phyloP scores from a whole-genome alignment of 2,888 invertebrate species.

The Meliscaeva auricollis region DNA sequence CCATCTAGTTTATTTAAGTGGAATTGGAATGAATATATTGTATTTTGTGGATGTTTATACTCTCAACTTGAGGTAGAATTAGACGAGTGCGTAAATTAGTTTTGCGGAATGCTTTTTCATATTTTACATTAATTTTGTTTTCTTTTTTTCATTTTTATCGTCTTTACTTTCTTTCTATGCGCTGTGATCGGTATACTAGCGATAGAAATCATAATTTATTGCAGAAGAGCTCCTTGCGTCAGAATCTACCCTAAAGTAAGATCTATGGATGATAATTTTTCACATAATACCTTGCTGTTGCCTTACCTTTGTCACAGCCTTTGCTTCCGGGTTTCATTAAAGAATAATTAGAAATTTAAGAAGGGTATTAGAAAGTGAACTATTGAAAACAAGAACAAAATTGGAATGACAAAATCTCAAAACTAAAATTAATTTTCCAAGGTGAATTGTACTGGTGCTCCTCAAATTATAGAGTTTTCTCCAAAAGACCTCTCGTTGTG shows the following conservation, averaged over 20 bases:
- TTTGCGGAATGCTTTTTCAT: constrained; percentile 49
- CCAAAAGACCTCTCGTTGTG: no score
- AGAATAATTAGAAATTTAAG: no score
- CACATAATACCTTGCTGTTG: constrained; percentile 4
- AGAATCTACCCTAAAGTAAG: constrained; percentile 16
- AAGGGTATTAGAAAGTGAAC: no score
- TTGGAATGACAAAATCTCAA: no score
- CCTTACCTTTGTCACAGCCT: no score
- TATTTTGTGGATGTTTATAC: constrained; percentile 5
- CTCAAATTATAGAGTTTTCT: no score
- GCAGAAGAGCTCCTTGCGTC: constrained; percentile 76
- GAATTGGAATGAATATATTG: neutral
- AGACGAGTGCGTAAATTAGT: constrained; percentile 58
- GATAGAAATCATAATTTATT: constrained; percentile 84
- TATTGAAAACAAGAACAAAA: no score
- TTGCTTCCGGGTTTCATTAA: no score
- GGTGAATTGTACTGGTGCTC: no score
- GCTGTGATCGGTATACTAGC: constrained; percentile 49
- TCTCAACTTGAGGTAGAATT: constrained; percentile 1
- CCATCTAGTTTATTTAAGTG: constrained; percentile 5
- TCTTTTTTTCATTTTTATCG: constrained; percentile 77
- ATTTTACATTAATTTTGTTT: constrained; percentile 24
- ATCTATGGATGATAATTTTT: constrained; percentile 52
- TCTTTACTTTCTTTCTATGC: constrained; percentile 72
- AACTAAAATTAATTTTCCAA: no score